phyloP scores from a whole-genome alignment of 2,888 invertebrate species.

The Scotopteryx bipunctaria region DNA sequence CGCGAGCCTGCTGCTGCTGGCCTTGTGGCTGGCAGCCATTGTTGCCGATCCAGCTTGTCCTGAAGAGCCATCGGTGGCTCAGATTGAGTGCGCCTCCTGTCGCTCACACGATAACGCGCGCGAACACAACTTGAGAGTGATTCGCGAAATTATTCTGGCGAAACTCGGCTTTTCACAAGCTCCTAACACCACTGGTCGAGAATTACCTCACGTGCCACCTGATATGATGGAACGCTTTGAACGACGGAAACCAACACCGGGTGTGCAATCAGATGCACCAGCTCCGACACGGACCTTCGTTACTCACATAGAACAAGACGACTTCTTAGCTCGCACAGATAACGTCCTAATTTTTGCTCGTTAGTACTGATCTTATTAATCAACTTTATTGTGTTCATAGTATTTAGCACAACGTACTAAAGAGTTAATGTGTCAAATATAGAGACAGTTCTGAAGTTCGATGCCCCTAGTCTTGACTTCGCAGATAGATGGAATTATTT shows the following conservation, averaged over 20 bases:
- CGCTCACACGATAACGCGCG: slow-evolving; percentile 82
- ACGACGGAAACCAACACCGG: slow-evolving; percentile 80
- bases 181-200: slow-evolving; percentile 85
- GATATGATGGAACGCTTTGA: slow-evolving; percentile 79
- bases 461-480: slow-evolving; percentile 54
- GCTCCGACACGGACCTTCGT: slow-evolving; percentile 77
- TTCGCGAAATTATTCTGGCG: slow-evolving; percentile 85
- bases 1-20: slow-evolving; percentile 82
- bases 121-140: slow-evolving; percentile 84
- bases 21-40: slow-evolving; percentile 77
- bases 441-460: slow-evolving; percentile 55
- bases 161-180: slow-evolving; percentile 85
- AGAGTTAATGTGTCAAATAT: slow-evolving; percentile 31
- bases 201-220: slow-evolving; percentile 82
- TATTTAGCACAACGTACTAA: slow-evolving; percentile 11
- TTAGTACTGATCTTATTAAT: slow-evolving; percentile 71
- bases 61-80: slow-evolving; percentile 60
- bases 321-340: slow-evolving; percentile 87
- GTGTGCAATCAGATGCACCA: slow-evolving; percentile 84
- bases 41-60: slow-evolving; percentile 72
- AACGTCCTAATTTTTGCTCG: slow-evolving; percentile 87
- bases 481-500: not conserved
- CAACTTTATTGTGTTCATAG: slow-evolving; percentile 20
- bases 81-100: slow-evolving; percentile 79
- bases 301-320: slow-evolving; percentile 85